Evolutionary conservation across 2,888 invertebrate species (phyloP), one percentile per base, ranked within the genome.

Genomic region (Scaptomyza tumidula): DNA sequence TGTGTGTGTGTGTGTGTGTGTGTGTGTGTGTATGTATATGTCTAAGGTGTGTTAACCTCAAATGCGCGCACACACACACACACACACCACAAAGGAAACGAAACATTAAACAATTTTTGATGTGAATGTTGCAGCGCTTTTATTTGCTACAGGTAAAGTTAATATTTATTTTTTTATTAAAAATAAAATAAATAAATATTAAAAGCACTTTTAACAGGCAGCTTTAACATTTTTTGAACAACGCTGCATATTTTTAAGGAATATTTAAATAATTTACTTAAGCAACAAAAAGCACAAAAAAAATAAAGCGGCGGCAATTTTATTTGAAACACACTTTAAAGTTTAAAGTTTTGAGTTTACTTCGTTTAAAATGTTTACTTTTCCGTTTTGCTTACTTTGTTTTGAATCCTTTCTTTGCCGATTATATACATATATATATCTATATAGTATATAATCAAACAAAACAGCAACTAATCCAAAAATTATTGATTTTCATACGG

Each of bases 1-100:
- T 65, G 54, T 68, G 31, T 46, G 53, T 59, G 24, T 63, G 33
- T 64, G 27, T 49, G 56, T 49, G 53, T 70, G 62, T 57, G 39
- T 46, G 72, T 46, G 62, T 59, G 64, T 57, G 76, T 88, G 89
- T 90, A 88, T 91, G 88, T 91, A 90, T 81, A 89, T 86, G 88
- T 86, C 88, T 90, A 91, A 91, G 91, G 91, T 91, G 91, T 91
- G 91, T 91, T 91, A 91, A 90, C 90, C 91, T 90, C 89, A 89
- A 83, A 75, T 78, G 74, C 65, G 71, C 60, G 37, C 65, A 43
- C 68, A 73, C 68, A 72, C 67, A 69, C 73, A 64, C 45, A 55
- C 61, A 69, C 57, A 59, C 44, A 67, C 67, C 57, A 59, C 44
- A 67, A 27, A 56, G 59, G 69, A 59, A 24, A 58, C 54, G 65